phyloP scores from a whole-genome alignment of 1,140 invertebrate species.

The Delia radicum region DNA sequence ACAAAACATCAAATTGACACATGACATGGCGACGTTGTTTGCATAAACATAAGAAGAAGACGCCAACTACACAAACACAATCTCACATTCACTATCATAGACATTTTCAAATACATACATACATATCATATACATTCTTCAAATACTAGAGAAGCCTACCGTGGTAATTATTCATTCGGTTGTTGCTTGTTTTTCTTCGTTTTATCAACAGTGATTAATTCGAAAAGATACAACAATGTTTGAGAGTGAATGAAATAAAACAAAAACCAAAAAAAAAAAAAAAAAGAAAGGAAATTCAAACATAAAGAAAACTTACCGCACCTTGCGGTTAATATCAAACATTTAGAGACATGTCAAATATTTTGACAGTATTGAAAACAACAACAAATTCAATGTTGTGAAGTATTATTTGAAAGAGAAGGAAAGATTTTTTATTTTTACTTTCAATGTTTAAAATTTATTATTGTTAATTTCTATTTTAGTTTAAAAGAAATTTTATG shows the following conservation, averaged over 20 bases:
- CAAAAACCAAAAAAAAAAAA: background rate
- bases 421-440: background rate
- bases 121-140: conserved; percentile 11
- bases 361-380: conserved; percentile 14
- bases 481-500: background rate
- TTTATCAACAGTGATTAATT: conserved; percentile 11
- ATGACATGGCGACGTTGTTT: conserved; percentile 17
- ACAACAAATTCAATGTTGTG: background rate
- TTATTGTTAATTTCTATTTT: background rate
- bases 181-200: background rate
- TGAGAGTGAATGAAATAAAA: background rate
- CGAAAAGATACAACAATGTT: background rate
- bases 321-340: conserved; percentile 24
- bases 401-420: background rate
- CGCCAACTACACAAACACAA: background rate
- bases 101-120: background rate
- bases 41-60: conserved; percentile 9
- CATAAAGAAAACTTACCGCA: conserved; percentile 8
- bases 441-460: background rate
- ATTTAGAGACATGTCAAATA: background rate
- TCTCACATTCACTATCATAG: background rate
- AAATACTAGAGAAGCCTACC: background rate
- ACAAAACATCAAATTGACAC: conserved; percentile 22
- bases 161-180: conserved; percentile 13
- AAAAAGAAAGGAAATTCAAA: conserved; percentile 13